Base-by-base conservation (phyloP, 2,888 invertebrate genomes). In the Lasioglossum lativentre region DNA sequence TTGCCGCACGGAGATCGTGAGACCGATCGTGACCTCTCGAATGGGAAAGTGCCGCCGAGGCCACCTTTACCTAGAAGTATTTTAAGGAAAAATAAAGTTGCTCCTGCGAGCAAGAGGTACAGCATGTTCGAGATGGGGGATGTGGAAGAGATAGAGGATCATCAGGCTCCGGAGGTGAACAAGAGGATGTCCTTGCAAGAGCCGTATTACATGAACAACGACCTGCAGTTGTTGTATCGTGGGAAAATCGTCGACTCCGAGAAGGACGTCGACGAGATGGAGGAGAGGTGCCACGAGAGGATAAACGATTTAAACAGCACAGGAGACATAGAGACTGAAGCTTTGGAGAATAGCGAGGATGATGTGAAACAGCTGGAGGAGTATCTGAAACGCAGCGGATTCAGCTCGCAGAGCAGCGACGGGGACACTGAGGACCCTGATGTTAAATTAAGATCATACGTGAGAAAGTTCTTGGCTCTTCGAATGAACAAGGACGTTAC, bases 91-190 rank as follows among this genome's bases (percentile, higher is more conserved):
- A 93, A 92, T 40, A 93, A 94, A 78, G 89, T 87, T 3, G 52
- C 10, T 6, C 86, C 92, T 19, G 80, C 91, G 52, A 85, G 84
- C 42, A 93, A 95, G 85, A 96, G 98, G 70, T 98, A 97, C 93
- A 98, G 98, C 92, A 97, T 98, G 97, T 97, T 97, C 92, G 98
- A 98, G 95, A 96, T 97, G 96, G 96, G 96, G 86, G 96, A 96
- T 81, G 95, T 96, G 71, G 96, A 96, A 91, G 95, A 96, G 78
- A 95, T 95, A 3, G 93, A 95, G 2, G 95, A 95, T 95, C 91
- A 95, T 95, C 91, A 96, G 93, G 81, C 89, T 5, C 94, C 96
- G 94, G 92, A 96, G 95, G 96, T 95, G 70, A 96, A 96, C 85
- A 98, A 98, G 93, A 95, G 97, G 75, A 96, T 97, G 94, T 97